Conservation (phyloP, 2,888 invertebrate genomes). For the Achlya flavicornis region DNA sequence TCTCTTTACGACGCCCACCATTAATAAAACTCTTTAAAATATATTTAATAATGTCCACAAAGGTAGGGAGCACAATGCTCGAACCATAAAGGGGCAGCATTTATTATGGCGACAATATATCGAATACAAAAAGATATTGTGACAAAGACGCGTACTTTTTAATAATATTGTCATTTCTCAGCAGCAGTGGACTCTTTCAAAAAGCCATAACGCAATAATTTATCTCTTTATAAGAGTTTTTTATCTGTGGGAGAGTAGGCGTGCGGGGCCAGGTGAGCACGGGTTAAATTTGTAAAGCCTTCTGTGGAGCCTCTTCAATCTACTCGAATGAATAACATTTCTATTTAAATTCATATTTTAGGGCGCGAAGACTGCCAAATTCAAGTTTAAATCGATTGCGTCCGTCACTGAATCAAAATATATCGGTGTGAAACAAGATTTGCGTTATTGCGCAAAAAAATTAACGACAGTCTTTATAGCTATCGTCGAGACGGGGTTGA, state of each 20-base stretch:
- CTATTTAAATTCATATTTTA: not conserved
- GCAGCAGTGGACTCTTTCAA: conserved; percentile 84
- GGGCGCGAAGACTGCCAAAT: not conserved
- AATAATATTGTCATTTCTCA: conserved; percentile 85
- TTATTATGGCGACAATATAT: conserved; percentile 84
- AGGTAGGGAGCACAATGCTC: conserved; percentile 77
- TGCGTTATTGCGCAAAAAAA: conserved; percentile 64
- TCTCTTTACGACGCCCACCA: conserved; percentile 79
- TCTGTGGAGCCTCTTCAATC: conserved; percentile 33
- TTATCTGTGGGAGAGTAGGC: conserved; percentile 74
- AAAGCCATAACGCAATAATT: conserved; percentile 83
- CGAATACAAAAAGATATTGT: conserved; percentile 83
- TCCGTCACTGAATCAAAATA: conserved; percentile 31
- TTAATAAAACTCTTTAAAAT: conserved; percentile 84
- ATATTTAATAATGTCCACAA: conserved; percentile 84
- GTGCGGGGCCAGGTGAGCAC: conserved; percentile 74
- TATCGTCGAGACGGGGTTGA: conserved; percentile 78
- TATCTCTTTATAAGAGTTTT: conserved; percentile 83
- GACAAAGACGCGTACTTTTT: conserved; percentile 83
- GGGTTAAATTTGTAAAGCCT: conserved; percentile 69
- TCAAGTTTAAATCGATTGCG: not conserved
- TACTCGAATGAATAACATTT: conserved; percentile 14
- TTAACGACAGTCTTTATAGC: conserved; percentile 70
- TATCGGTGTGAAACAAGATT: conserved; percentile 61
- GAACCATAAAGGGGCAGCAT: conserved; percentile 81